Percentiles rank a stretch among this genome's conserved stretches.
These are phyloP conservation scores for Aphelenchoides avenae DNA, from an alignment of 1,140 invertebrate species.

Conservation along the genomic window DNA sequence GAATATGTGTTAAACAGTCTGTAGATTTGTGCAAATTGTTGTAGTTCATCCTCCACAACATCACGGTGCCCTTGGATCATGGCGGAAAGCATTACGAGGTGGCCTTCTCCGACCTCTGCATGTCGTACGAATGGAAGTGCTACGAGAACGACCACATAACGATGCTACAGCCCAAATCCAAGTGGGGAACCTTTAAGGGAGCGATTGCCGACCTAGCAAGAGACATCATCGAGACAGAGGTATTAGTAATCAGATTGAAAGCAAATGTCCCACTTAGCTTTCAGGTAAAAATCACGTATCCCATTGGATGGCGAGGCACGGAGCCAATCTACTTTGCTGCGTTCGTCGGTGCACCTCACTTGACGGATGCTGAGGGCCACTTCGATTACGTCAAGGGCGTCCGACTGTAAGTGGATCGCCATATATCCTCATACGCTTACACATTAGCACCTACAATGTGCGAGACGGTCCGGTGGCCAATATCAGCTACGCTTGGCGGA, in stretches of 20 bases:
- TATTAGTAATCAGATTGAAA: conserved; percentile 9
- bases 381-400: conserved; percentile 56
- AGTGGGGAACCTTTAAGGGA: conserved; percentile 49
- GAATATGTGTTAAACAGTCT: neutral
- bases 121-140: conserved; percentile 58
- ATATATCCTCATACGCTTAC: too few relatives aligned
- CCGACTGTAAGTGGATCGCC: too few relatives aligned
- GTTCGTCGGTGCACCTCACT: conserved; percentile 52
- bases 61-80: conserved; percentile 41
- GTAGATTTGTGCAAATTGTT: conserved; percentile 3
- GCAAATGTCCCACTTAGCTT: neutral
- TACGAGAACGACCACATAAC: conserved; percentile 56
- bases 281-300: conserved; percentile 58
- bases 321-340: conserved; percentile 59
- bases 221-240: conserved; percentile 56
- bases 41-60: conserved; percentile 45
- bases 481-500: conserved; percentile 50
- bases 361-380: conserved; percentile 54
- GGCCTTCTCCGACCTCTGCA: conserved; percentile 53
- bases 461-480: conserved; percentile 50
- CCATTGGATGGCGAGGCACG: conserved; percentile 59
- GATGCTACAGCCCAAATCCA: conserved; percentile 55
- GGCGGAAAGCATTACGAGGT: conserved; percentile 38
- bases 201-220: conserved; percentile 51
- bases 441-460: conserved; percentile 57